A percentile compares a stretch with the other conserved stretches of the same genome.
These are phyloP conservation scores for Steinernema scapterisci DNA, from an alignment of 2,888 invertebrate genomes.

Conservation along the genomic window DNA sequence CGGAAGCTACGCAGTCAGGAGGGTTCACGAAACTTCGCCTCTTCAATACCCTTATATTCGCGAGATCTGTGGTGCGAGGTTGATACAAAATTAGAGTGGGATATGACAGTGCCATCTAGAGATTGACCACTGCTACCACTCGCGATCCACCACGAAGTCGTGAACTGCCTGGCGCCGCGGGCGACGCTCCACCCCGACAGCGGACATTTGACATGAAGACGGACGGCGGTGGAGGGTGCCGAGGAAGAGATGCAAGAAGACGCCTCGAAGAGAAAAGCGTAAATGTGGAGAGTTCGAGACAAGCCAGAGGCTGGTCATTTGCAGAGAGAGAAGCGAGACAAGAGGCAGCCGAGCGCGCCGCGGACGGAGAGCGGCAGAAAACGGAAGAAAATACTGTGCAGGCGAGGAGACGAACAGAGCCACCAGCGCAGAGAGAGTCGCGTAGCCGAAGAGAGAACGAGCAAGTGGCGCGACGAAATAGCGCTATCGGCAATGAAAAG, in stretches of 20 bases:
- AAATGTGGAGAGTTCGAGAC: not conserved
- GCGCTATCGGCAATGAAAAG: slow-evolving; percentile 25
- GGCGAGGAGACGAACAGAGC: not conserved
- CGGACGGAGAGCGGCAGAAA: not conserved
- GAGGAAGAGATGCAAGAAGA: not conserved
- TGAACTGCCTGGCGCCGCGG: slow-evolving; percentile 32
- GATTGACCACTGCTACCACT: slow-evolving; percentile 32
- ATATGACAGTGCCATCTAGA: slow-evolving; percentile 33
- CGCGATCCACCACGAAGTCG: slow-evolving; percentile 31
- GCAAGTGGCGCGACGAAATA: not conserved
- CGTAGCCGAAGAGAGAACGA: slow-evolving; percentile 1
- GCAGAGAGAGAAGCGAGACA: not conserved
- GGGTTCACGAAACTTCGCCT: too few species aligned
- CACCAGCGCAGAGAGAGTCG: not conserved
- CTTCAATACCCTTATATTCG: not conserved
- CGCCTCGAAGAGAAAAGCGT: not conserved
- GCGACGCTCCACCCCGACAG: slow-evolving; percentile 18
- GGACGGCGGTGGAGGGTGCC: not conserved
- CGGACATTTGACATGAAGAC: not conserved
- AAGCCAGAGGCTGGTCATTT: not conserved
- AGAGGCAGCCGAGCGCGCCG: not conserved
- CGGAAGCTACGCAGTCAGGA: too few species aligned
- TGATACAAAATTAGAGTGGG: slow-evolving; percentile 30
- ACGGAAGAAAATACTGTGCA: not conserved
- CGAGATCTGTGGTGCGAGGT: not conserved